phyloP scores from a whole-genome alignment of 2,113 vertebrate genomes.

The Todiramphus saurophagus region DNA sequence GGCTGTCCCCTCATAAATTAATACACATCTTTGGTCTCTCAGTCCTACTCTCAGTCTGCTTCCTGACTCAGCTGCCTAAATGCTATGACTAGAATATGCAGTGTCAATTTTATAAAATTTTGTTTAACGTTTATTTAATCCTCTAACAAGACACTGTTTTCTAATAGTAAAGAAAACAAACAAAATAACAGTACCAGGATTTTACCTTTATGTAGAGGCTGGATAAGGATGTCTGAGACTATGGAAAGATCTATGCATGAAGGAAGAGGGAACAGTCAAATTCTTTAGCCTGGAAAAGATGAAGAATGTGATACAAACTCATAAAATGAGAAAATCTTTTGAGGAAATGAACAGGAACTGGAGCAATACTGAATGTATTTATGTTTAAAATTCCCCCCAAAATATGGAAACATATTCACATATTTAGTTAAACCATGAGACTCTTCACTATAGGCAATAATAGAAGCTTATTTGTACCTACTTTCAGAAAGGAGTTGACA shows the following conservation, averaged over 20 bases:
- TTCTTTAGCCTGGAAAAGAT: not conserved
- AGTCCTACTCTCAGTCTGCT: not conserved
- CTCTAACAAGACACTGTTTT: not conserved
- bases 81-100: not conserved
- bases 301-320: not conserved
- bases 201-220: not conserved
- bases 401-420: not conserved
- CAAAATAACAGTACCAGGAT: not conserved
- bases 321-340: not conserved
- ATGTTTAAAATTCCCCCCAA: not conserved
- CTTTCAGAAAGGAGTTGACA: not conserved
- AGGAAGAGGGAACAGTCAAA: not conserved
- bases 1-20: not conserved
- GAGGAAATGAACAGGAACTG: not conserved
- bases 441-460: not conserved
- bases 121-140: not conserved
- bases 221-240: not conserved
- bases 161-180: not conserved
- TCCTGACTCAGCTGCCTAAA: not conserved
- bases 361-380: not conserved
- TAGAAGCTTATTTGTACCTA: not conserved
- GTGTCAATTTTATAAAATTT: not conserved
- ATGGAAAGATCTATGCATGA: not conserved
- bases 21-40: not conserved
- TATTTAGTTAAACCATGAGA: not conserved